phyloP scores from a whole-genome alignment of 1,140 invertebrate genomes.

The Cyclina sinensis region DNA sequence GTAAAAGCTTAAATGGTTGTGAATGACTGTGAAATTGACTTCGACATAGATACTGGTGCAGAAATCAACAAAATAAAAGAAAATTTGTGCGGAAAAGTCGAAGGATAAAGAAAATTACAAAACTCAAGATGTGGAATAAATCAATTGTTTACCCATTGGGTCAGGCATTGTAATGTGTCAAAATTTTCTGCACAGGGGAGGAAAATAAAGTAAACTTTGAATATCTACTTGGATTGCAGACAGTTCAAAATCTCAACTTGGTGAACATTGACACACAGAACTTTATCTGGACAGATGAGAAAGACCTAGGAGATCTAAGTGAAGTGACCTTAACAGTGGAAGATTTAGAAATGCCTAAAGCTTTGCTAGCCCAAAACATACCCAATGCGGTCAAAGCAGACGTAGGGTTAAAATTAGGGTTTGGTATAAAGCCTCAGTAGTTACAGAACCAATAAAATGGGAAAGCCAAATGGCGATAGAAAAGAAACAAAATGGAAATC shows the following conservation, averaged over 20 bases:
- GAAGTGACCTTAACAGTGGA: too few relatives aligned
- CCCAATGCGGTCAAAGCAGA: background rate
- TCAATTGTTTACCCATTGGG: constrained; percentile 11
- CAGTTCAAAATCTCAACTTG: constrained; percentile 19
- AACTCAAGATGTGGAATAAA: constrained; percentile 41
- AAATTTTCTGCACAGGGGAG: too few relatives aligned
- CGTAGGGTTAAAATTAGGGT: constrained; percentile 39
- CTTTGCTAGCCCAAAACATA: constrained; percentile 8
- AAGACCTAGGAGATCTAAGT: constrained; percentile 19
- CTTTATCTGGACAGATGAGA: background rate
- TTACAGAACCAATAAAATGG: constrained; percentile 67
- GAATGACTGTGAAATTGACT: constrained; percentile 42
- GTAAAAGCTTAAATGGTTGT: constrained; percentile 27
- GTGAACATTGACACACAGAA: background rate
- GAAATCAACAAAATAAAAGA: constrained; percentile 31
- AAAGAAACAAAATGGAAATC: too few relatives aligned
- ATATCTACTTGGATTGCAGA: constrained; percentile 14
- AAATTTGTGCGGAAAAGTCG: background rate
- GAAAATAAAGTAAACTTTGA: too few relatives aligned
- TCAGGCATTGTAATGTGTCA: too few relatives aligned
- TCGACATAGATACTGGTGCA: constrained; percentile 38
- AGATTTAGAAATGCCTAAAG: background rate
- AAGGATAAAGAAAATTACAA: background rate
- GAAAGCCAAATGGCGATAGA: too few relatives aligned
- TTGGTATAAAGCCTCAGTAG: constrained; percentile 72